Base-by-base conservation (phyloP, 2,888 invertebrate species). In the Drosophila yooni region DNA sequence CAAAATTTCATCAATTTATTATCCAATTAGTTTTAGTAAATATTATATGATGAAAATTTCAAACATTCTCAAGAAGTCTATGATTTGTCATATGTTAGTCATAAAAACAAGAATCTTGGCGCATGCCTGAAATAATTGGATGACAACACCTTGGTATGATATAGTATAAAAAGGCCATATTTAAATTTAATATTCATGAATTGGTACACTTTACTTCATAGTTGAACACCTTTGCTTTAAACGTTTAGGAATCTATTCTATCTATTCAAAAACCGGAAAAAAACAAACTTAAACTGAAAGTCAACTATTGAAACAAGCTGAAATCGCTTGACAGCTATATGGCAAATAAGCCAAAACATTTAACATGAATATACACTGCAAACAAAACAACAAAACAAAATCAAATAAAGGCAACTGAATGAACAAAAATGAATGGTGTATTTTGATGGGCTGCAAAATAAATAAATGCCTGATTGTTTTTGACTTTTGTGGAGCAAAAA, bases 241-340 rank as follows among this genome's bases (percentile, higher is more conserved):
- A 25, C 31, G 27, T 18, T 67, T 52, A 18, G 11, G 40, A 21
- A 48, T 21, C 21, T 21, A 21, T 59, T 43, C 40, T 21, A 3
- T 33, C 33, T 27, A n/a, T 25, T 10, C 3, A 15, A n/a, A 40
- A 48, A 53, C 52, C 31, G 38, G 31, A 52, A 43, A 21, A 21
- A 68, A 33, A 33, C 33, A 36, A 29, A 34, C 40, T 5, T 5
- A 4, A 38, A 36, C 71, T 34, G 25, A 61, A 68, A 77, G 74
- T 70, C 79, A 81, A 79, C 77, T 79, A 80, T 77, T 69, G 74
- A 79, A 78, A 67, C 88, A 70, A 82, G 65, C 62, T 54, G 56
- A 72, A 68, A 80, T 54, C 33, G 65, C 64, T 67, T 46, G 52
- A 57, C 48, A 51, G 29, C 71, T 70, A 58, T 61, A 71, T 66